A percentile compares a stretch with the other conserved stretches of the same genome.
phyloP scores from a whole-genome alignment of 2,113 vertebrate genomes.

The Stigmatopora argus region DNA sequence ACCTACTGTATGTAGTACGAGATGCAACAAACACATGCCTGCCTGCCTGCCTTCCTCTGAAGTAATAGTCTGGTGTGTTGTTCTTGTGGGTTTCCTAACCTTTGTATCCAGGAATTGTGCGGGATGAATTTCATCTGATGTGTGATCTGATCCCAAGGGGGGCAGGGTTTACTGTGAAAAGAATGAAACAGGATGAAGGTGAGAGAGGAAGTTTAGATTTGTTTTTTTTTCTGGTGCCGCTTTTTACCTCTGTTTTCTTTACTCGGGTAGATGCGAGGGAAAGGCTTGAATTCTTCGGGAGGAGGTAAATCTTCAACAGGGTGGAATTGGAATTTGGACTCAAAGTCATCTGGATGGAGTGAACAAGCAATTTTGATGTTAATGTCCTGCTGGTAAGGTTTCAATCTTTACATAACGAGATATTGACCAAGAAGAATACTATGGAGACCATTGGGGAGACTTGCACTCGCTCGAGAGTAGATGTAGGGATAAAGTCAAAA shows the following conservation, averaged over 20 bases:
- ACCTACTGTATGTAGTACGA: conserved; percentile 33
- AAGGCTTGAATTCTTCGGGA: conserved; percentile 87
- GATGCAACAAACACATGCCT: conserved; percentile 15
- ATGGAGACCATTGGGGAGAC: no score
- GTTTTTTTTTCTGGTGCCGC: neutral
- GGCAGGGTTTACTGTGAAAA: conserved; percentile 69
- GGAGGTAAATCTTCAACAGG: conserved; percentile 90
- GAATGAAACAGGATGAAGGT: neutral
- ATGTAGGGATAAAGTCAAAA: no score
- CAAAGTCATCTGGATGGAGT: conserved; percentile 83
- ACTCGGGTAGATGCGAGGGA: conserved; percentile 90
- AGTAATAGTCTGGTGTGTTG: neutral
- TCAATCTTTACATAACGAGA: neutral
- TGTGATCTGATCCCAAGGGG: conserved; percentile 75
- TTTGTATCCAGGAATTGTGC: conserved; percentile 1
- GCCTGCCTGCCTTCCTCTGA: conserved; percentile 3
- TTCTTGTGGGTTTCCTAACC: conserved; percentile 10
- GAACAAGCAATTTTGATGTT: neutral
- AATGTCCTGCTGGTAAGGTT: neutral
- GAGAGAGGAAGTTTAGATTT: neutral
- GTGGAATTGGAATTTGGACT: conserved; percentile 97
- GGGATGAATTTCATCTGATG: conserved; percentile 62
- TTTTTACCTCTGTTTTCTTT: conserved; percentile 80
- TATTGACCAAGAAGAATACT: no score
- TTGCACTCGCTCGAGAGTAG: no score